phyloP scores from a whole-genome alignment of 2,113 vertebrate genomes.

The Lophura nycthemera region DNA sequence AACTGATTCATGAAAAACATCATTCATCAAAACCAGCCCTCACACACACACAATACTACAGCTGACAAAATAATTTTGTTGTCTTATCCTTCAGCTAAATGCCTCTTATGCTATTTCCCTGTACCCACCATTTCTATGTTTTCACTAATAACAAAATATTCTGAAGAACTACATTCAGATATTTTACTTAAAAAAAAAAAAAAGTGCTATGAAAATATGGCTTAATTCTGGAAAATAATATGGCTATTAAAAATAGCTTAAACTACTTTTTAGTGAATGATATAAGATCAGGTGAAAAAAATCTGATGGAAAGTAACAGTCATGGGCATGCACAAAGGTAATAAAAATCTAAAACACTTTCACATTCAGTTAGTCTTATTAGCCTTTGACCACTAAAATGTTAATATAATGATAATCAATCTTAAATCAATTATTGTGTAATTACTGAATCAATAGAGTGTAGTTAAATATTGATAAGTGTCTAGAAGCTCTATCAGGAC shows the following conservation, averaged over 20 bases:
- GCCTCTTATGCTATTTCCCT: neutral
- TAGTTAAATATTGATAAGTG: slow-evolving; percentile 89
- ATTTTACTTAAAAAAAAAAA: neutral
- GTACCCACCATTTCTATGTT: neutral
- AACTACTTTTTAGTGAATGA: neutral
- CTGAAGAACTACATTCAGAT: neutral
- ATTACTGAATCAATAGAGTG: slow-evolving; percentile 87
- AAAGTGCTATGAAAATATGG: neutral
- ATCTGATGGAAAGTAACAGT: neutral
- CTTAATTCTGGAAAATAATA: neutral
- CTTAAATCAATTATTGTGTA: slow-evolving; percentile 87
- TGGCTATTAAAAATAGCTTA: neutral
- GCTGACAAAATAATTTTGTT: slow-evolving; percentile 27
- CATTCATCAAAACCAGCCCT: slow-evolving; percentile 6
- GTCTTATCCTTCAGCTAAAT: neutral
- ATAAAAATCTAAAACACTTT: slow-evolving; percentile 35
- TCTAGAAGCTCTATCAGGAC: slow-evolving; percentile 84
- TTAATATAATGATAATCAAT: slow-evolving; percentile 85
- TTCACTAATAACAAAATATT: neutral
- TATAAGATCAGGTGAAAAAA: neutral
- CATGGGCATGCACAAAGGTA: neutral
- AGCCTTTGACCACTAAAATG: slow-evolving; percentile 56
- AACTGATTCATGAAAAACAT: slow-evolving; percentile 49
- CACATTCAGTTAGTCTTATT: slow-evolving; percentile 45
- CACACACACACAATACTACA: neutral